Percentiles rank a stretch among this genome's conserved stretches.
phyloP scores from a whole-genome alignment of 2,797 vertebrate genomes.

The Anguilla pacifica region DNA sequence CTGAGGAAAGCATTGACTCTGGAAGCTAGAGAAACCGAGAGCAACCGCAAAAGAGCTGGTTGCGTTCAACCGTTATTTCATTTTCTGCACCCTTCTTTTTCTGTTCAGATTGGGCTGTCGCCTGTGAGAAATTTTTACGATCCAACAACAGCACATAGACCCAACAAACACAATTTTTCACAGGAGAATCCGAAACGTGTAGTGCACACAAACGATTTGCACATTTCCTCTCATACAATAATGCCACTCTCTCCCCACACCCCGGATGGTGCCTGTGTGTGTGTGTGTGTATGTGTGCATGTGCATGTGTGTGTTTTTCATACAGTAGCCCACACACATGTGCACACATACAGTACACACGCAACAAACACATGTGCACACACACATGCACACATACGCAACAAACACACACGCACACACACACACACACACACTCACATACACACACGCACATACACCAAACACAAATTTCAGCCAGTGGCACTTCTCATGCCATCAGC shows the following conservation, averaged over 20 bases:
- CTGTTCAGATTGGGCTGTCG: not conserved
- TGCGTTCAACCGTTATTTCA: not conserved
- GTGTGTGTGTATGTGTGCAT: too few relatives aligned
- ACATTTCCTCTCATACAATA: conserved; percentile 1
- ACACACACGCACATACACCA: not conserved
- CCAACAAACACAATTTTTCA: not conserved
- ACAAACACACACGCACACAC: not conserved
- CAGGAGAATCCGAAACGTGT: not conserved
- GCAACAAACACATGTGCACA: conserved; percentile 9
- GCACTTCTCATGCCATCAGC: conserved; percentile 62
- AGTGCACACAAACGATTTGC: not conserved
- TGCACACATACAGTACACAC: not conserved
- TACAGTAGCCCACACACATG: not conserved
- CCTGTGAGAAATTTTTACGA: not conserved
- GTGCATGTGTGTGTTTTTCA: not conserved
- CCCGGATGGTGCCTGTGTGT: too few relatives aligned
- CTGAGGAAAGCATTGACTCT: not conserved
- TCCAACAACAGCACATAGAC: not conserved
- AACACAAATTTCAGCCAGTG: not conserved
- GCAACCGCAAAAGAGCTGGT: not conserved
- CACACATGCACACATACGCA: conserved; percentile 17
- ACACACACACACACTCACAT: conserved; percentile 17
- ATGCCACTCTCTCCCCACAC: too few relatives aligned
- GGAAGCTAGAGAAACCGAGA: not conserved
- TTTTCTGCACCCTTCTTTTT: not conserved